Percentiles rank a stretch among this genome's conserved stretches.
phyloP scores from a whole-genome alignment of 2,113 vertebrate species.

The Mellivora capensis region DNA sequence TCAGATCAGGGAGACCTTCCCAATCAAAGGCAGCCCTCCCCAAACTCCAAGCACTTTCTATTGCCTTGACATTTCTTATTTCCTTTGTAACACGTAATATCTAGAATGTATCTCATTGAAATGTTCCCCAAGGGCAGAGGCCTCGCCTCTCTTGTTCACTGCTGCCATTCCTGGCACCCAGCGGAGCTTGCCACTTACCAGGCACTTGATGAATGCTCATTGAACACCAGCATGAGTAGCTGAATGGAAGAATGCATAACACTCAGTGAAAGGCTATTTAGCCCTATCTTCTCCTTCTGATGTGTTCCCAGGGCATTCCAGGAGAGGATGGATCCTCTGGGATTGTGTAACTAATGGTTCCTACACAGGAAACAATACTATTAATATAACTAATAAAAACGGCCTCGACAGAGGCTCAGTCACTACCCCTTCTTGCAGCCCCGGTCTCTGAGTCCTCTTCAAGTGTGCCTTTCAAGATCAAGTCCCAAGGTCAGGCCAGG shows the following conservation, averaged over 20 bases:
- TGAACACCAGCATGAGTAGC: background rate
- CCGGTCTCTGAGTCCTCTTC: background rate
- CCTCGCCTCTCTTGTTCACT: background rate
- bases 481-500: background rate
- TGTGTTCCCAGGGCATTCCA: background rate
- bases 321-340: background rate
- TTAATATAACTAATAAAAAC: background rate
- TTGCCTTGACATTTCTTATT: background rate
- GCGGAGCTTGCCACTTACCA: background rate
- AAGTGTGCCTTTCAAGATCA: background rate
- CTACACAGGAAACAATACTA: background rate
- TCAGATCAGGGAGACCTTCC: background rate
- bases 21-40: background rate
- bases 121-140: background rate
- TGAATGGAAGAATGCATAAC: background rate
- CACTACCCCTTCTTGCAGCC: background rate
- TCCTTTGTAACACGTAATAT: background rate
- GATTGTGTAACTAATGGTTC: background rate
- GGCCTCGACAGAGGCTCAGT: background rate
- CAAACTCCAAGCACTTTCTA: background rate
- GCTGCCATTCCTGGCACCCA: background rate
- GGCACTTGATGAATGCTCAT: background rate
- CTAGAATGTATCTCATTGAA: background rate
- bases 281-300: background rate
- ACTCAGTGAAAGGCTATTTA: background rate